A percentile compares a stretch with the other conserved stretches of the same genome.
phyloP scores from a whole-genome alignment of 2,888 invertebrate genomes.

The Odontothrips loti region DNA sequence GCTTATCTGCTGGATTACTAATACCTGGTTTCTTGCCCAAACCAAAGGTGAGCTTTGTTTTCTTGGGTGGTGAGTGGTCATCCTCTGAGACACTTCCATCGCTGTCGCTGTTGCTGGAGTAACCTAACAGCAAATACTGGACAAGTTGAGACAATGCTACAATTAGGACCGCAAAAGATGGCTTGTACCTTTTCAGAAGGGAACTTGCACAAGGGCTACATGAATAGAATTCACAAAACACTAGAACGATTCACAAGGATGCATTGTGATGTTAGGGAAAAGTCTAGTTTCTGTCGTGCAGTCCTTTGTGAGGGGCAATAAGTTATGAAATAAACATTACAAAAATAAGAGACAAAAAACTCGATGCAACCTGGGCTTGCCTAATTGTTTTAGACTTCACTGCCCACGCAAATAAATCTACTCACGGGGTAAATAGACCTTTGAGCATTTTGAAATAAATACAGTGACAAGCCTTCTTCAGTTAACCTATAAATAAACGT shows the following conservation, averaged over 20 bases:
- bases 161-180: neutral
- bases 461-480: constrained; percentile 5
- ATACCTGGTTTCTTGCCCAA: neutral
- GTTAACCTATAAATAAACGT: neutral
- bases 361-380: neutral
- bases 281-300: neutral
- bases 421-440: neutral
- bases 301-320: neutral
- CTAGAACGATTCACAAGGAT: neutral
- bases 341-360: neutral
- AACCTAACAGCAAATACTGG: constrained; percentile 26
- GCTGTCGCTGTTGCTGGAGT: constrained; percentile 12
- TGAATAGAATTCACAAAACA: neutral
- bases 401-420: no score
- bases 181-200: neutral
- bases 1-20: neutral
- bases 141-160: constrained; percentile 22
- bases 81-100: neutral
- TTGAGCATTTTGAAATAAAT: neutral
- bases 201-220: neutral
- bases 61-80: constrained; percentile 8
- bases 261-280: neutral
- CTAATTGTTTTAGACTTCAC: neutral
- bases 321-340: neutral
- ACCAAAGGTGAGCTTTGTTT: neutral